Base-by-base conservation (phyloP, 2,888 invertebrate genomes). In the Agonopterix subpropinquella region DNA sequence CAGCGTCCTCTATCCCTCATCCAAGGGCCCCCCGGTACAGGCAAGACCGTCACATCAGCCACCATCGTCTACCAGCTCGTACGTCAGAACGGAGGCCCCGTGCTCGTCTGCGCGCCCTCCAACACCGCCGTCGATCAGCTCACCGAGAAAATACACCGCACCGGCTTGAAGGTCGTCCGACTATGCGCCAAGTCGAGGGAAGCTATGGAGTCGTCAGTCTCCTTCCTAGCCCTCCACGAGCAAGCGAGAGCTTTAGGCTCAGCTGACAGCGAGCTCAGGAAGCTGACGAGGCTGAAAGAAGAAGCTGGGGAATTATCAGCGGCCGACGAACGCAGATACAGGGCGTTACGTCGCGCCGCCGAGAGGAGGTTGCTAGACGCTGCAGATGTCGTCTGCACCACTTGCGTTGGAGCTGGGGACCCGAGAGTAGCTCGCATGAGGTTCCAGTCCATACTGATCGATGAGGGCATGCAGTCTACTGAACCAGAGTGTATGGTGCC, bases 401-500 rank as follows among this genome's bases (percentile, higher is more conserved):
- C 99, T 0, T 99, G 99, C 76, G 99, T 99, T 0, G 98, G 98
- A 9, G 98, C 99, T 0, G 99, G 99, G 0, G 99, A 99, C 84
- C 96, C 97, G 0, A 89, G 99, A 13, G 89, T 99, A n/a, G 93
- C 94, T 1, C 91, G 97, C 48, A 92, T 99, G 73, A 96, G 98
- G 70, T 99, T 99, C 87, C 95, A 97, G 57, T 97, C 97, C 15
- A 98, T 99, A 61, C 90, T 99, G 9, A 98, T 99, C 56, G 98
- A 99, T 73, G 98, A 99, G 77, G 97, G 96, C 65, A 97, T 97
- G 93, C 98, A 98, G 80, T 97, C 98, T 0, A 98, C 98, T 0
- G 96, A 97, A 73, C 98, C 98, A 0, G 98, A 99, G 70, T 98
- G 98, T 71, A 98, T 99, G 98, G 99, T 99, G 11, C 98, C 99